Percentiles rank a stretch among this genome's conserved stretches.
Conservation (phyloP, 2,113 vertebrate species). For the Apteryx mantelli region DNA sequence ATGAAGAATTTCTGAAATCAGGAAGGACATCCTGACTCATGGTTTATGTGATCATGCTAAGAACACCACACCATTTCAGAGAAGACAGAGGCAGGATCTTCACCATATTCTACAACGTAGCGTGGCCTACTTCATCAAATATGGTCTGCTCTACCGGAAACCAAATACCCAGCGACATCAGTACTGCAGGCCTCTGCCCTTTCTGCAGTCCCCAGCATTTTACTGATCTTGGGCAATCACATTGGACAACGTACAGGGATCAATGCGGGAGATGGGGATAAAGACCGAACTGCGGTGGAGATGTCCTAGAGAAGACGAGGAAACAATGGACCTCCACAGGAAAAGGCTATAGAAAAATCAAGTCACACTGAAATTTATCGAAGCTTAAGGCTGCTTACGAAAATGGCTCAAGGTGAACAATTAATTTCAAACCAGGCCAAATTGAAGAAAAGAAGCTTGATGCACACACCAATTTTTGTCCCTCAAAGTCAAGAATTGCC, state of each 20-base stretch:
- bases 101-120: not conserved
- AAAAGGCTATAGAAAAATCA: slow-evolving; percentile 14
- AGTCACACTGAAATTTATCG: slow-evolving; percentile 32
- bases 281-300: slow-evolving; percentile 6
- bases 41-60: not conserved
- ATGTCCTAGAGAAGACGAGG: not conserved
- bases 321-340: slow-evolving; percentile 24
- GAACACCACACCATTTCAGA: not conserved
- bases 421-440: slow-evolving; percentile 63
- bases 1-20: not conserved
- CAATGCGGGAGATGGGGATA: not conserved
- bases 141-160: not conserved
- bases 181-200: not conserved
- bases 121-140: not conserved
- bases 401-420: slow-evolving; percentile 33
- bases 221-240: not conserved
- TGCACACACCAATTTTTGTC: slow-evolving; percentile 64
- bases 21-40: not conserved
- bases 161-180: not conserved
- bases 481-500: slow-evolving; percentile 65
- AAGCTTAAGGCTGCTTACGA: slow-evolving; percentile 39
- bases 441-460: slow-evolving; percentile 64
- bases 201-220: not conserved
- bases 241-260: not conserved
- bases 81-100: not conserved